Evolutionary conservation across 92 coral and sea anemone species (phyloP), one percentile per base, ranked within the genome.

Genomic region (Pocillopora grandis): DNA sequence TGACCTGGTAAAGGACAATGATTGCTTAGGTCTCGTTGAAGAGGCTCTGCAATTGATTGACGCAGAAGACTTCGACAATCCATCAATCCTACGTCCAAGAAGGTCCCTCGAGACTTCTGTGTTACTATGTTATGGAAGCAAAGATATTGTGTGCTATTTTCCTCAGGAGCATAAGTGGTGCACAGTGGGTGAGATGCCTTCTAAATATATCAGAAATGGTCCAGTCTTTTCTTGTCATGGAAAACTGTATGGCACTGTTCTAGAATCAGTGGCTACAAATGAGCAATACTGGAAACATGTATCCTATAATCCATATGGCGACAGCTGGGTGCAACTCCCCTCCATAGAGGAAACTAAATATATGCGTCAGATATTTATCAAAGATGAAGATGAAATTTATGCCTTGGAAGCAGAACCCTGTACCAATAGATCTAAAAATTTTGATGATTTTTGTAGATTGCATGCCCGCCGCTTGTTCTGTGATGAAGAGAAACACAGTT

Each of bases 131-230:
- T 37, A 60, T 42, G 55, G 10, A 59, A 52, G 49, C 31, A 56
- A 33, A 55, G 77, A 73, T 48, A 52, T 73, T 73, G n/a, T 73
- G 21, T 73, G 77, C 23, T 73, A 73, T 73, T 73, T 73, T 56
- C 21, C 77, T 19, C 62, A 17, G 2, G 77, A 73, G 7, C 18
- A 73, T 56, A 73, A 52, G 62, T 73, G 77, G 77, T 20, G 61
- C 4, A 73, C 5, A 35, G 11, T 73, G 36, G 72, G 12, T 10
- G 9, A 67, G 12, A 67, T 27, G 72, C 72, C 48, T 12, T 16
- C 31, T 33, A 18, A 33, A 67, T 31, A 27, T 42, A 1, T 67
- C 31, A 48, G 72, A 18, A 31, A 18, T 2, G 16, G 33, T 0
- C 33, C 55, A 8, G n/a, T n/a, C 10, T 12, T 73, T 5, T 73